Percentiles rank a stretch among this genome's conserved stretches.
Conservation (phyloP, 2,113 vertebrate genomes). For the Vulpes ferrilata region DNA sequence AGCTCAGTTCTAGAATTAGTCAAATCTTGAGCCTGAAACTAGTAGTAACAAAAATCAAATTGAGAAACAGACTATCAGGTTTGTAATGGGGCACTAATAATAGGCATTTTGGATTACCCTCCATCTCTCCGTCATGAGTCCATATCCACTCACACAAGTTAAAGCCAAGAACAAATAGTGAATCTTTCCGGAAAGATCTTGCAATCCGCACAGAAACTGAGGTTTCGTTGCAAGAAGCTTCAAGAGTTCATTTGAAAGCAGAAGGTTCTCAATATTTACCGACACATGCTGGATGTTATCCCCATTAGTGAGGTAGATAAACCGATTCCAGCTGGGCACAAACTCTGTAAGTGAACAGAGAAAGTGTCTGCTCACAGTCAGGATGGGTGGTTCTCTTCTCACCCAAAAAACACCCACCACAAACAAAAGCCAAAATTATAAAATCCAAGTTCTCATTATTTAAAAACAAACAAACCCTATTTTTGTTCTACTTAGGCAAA, state of each 20-base stretch:
- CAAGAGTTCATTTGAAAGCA: background rate
- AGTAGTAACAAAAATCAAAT: background rate
- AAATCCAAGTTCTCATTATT: background rate
- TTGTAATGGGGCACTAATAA: background rate
- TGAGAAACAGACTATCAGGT: background rate
- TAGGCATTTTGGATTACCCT: background rate
- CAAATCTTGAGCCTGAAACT: background rate
- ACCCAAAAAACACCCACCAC: background rate
- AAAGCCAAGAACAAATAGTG: background rate
- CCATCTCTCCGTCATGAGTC: background rate
- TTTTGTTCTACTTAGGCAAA: slow-evolving; percentile 31
- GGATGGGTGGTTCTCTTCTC: background rate
- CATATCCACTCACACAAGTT: background rate
- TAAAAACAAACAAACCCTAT: background rate
- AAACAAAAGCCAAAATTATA: background rate
- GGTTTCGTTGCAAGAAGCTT: background rate
- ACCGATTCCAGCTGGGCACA: background rate
- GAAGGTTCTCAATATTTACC: background rate
- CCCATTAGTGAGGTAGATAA: background rate
- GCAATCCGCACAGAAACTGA: background rate
- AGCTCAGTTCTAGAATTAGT: background rate
- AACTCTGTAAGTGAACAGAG: background rate
- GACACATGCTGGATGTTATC: background rate
- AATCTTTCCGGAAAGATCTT: background rate
- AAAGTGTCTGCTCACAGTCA: background rate